Base-by-base conservation (phyloP, 2,113 vertebrate species). In the Apistogramma diplotaenia region DNA sequence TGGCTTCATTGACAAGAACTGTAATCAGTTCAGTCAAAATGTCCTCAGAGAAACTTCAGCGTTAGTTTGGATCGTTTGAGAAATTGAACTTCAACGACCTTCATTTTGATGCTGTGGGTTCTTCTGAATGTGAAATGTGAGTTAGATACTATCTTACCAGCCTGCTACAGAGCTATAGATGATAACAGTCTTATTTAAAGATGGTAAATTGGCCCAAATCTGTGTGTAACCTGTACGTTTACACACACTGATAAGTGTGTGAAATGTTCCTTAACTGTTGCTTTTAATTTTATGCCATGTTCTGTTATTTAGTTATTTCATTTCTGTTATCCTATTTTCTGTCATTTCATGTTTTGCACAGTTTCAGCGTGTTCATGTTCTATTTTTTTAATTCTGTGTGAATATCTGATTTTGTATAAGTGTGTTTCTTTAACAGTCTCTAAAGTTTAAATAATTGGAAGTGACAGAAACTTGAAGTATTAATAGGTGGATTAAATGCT, bases 251-350 rank as follows among this genome's bases (percentile, higher is more conserved):
- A 29, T 43, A 3, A 0, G 13, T 21, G 40, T 75, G 40, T 61
- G 74, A 11, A 8, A 0, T 16, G 33, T 31, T 74, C 16, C 33
- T 82, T 81, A 37, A 35, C 10, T 35, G 0, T 53, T 60, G 23
- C 55, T 33, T 67, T 19, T 35, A 27, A 59, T 25, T 37, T 61
- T 15, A 1, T 40, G 53, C 5, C 13, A 25, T 43, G 3, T 35
- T 53, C 6, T 71, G 80, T 75, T 33, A 16, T 79, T 56, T 87
- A 25, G 29, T 25, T 86, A 40, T 84, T 73, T 78, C 16, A 58
- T 77, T 67, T 51, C 55, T 80, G 27, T 77, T 83, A 33, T 84
- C 46, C 23, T 76, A 37, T 78, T 19, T 19, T 74, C 29, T 76
- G 49, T 74, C n/a, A 70, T 87, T 75, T 49, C 78, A 19, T 74